Conservation (phyloP, 2,113 vertebrate species). For the Rhineura floridana region DNA sequence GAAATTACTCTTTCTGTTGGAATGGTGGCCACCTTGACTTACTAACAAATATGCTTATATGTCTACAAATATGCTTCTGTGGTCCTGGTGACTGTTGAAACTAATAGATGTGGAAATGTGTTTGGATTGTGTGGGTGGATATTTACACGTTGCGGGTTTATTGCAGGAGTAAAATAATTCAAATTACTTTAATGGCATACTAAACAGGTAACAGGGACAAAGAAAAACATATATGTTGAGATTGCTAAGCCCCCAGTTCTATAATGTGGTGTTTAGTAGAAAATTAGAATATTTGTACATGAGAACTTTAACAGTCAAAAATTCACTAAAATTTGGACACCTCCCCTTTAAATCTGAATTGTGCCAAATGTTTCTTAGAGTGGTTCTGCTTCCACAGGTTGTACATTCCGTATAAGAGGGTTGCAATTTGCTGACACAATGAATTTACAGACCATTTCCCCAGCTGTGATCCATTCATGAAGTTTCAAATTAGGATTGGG, state of each 20-base stretch:
- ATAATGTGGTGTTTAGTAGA: neutral
- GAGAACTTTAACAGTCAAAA: neutral
- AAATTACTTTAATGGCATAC: neutral
- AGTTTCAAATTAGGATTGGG: slow-evolving; percentile 29
- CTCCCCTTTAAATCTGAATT: neutral
- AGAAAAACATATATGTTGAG: neutral
- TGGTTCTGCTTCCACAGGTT: neutral
- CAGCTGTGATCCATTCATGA: slow-evolving; percentile 8
- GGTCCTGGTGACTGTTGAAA: neutral
- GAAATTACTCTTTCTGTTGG: neutral
- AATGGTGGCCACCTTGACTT: neutral
- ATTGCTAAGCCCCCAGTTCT: neutral
- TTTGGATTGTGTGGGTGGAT: neutral
- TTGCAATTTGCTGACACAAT: neutral
- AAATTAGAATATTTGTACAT: neutral
- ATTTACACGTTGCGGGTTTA: neutral
- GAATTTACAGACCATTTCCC: neutral
- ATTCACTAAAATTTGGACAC: neutral
- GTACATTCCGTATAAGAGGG: neutral
- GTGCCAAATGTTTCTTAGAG: neutral
- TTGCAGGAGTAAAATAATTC: neutral
- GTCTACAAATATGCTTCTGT: neutral
- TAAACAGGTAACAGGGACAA: neutral
- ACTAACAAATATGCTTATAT: neutral
- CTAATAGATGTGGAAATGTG: neutral